Base-by-base conservation (phyloP, 2,888 invertebrate species). In the Scaptomyza polygonia region DNA sequence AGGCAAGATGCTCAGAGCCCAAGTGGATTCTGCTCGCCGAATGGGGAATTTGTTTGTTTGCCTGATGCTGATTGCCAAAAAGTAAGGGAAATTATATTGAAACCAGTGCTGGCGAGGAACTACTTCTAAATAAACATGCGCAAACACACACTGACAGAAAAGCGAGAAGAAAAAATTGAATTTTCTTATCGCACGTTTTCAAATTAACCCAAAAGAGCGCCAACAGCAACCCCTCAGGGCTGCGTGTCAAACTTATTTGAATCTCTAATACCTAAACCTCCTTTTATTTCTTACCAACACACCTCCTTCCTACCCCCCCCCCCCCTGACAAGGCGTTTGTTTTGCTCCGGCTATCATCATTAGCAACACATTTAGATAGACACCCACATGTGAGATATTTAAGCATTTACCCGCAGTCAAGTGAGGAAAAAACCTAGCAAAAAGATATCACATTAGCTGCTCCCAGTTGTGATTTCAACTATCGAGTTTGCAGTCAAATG, bases 1-100 rank as follows among this genome's bases (percentile, higher is more conserved):
- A 56, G 48, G 42, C 40, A 54, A 44, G n/a, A 16, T 43, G 25
- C 34, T 57, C 14, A 36, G 34, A 21, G 44, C 34, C 53, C 48
- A 42, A 39, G 39, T 44, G 45, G 9, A 27, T 40, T 53, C 16
- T 16, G 12, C 12, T 48, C 21, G 52, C 62, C 67, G 73, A 67
- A 59, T 67, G 57, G 84, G 86, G 88, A 88, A 80, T 88, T 86
- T 65, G 67, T 72, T 72, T 72, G 62, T 57, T 80, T 68, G 66
- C 68, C 72, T 75, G 80, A 72, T 67, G 75, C 73, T 83, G 86
- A 85, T 85, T 84, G 88, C 88, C 73, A 74, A 79, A 82, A 79
- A 49, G 71, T 49, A 45, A 54, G 45, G 34, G 45, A 48, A 57
- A 34, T 34, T 66, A 54, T 34, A 43, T 45, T 62, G 51, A 67